Percentiles rank a stretch among this genome's conserved stretches.
These are phyloP conservation scores for Typhlichthys subterraneus DNA, from an alignment of 2,797 vertebrate species.

Conservation along the genomic window DNA sequence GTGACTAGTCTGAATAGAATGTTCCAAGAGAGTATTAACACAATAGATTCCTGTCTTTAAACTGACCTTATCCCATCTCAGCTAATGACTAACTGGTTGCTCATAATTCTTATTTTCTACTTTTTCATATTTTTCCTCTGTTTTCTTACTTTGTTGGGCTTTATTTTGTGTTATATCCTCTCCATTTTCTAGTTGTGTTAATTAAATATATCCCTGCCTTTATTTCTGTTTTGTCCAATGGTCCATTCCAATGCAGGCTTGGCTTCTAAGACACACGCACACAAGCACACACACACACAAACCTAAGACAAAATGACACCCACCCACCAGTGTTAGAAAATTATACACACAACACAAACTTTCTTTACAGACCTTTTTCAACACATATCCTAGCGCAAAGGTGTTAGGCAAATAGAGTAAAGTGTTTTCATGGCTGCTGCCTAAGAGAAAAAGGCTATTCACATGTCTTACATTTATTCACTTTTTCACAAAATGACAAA, in stretches of 20 bases:
- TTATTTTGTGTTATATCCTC: not conserved
- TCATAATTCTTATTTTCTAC: not conserved
- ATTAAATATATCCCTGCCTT: too few species aligned
- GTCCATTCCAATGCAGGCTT: not conserved
- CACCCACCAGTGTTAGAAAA: constrained; percentile 10
- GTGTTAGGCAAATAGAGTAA: constrained; percentile 7
- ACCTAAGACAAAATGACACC: constrained; percentile 25
- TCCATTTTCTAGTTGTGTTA: too few species aligned
- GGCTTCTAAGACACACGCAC: not conserved
- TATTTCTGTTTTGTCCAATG: not conserved
- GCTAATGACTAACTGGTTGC: too few species aligned
- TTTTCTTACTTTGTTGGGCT: not conserved
- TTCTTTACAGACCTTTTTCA: not conserved
- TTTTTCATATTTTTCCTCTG: constrained; percentile 18
- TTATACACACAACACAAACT: not conserved
- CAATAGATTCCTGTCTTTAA: constrained; percentile 13
- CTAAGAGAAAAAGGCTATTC: not conserved
- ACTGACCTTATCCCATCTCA: constrained; percentile 42
- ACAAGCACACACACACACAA: not conserved
- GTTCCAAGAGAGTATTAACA: constrained; percentile 17
- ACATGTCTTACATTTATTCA: not conserved
- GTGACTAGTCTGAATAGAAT: constrained; percentile 15
- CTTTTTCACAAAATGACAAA: not conserved
- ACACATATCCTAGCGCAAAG: constrained; percentile 9
- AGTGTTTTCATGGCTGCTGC: not conserved